phyloP scores from a whole-genome alignment of 2,113 vertebrate genomes.

The Ploceus nigricollis region DNA sequence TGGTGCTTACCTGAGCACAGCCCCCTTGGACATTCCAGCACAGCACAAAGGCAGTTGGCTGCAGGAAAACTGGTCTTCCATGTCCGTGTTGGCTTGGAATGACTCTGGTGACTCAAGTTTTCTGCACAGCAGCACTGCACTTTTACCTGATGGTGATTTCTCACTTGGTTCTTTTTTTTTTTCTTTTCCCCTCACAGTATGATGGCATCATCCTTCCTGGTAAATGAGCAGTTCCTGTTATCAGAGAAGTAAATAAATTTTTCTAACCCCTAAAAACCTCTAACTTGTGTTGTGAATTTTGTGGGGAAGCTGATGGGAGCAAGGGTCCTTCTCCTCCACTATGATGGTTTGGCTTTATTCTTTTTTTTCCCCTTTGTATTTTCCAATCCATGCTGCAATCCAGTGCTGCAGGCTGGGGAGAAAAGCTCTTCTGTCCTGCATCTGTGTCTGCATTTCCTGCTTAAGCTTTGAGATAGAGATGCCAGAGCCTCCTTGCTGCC shows the following conservation, averaged over 20 bases:
- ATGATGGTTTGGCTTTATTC: background rate
- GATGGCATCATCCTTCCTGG: constrained; percentile 98
- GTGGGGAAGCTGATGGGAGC: background rate
- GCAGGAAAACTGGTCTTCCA: background rate
- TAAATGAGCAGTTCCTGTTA: constrained; percentile 82
- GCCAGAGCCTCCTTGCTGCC: too few relatives aligned
- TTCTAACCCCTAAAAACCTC: constrained; percentile 12
- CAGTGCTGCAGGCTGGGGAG: background rate
- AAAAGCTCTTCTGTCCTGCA: background rate
- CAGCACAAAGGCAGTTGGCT: background rate
- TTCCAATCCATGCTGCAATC: background rate
- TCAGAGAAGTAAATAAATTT: constrained; percentile 74
- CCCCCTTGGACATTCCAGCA: background rate
- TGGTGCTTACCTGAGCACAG: background rate
- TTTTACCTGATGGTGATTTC: background rate
- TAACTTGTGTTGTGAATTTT: constrained; percentile 36
- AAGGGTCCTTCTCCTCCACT: background rate
- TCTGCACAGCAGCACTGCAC: background rate
- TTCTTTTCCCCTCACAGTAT: constrained; percentile 78
- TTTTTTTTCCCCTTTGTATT: background rate
- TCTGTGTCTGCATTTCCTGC: background rate
- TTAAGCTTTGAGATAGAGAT: background rate
- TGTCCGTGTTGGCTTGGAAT: background rate
- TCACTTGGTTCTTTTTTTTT: background rate
- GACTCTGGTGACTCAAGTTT: background rate